A percentile compares a stretch with the other conserved stretches of the same genome.
phyloP scores from a whole-genome alignment of 2,797 vertebrate species.

The Tachyglossus aculeatus region DNA sequence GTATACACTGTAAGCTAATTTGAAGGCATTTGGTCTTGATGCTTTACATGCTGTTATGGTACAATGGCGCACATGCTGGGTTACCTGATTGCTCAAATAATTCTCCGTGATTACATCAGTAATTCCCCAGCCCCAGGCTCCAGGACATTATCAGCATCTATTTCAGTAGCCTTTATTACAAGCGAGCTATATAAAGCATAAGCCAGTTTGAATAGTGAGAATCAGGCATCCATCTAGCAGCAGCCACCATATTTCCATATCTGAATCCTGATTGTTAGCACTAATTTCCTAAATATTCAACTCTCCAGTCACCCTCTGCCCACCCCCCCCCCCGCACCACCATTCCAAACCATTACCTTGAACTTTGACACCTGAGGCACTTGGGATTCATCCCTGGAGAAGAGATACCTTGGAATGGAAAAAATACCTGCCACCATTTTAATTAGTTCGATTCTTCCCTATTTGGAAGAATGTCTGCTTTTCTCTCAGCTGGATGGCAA shows the following conservation, averaged over 20 bases:
- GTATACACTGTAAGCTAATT: not conserved
- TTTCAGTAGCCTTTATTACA: not conserved
- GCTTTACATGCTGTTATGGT: not conserved
- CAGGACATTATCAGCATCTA: not conserved
- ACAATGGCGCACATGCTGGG: not conserved
- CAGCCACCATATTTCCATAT: not conserved
- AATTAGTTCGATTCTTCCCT: too few species aligned
- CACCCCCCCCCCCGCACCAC: too few species aligned
- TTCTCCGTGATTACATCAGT: constrained; percentile 8
- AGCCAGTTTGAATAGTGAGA: not conserved
- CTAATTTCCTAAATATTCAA: too few species aligned
- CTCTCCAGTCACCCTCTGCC: too few species aligned
- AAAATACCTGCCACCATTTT: too few species aligned
- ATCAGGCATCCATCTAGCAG: not conserved
- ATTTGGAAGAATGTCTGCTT: too few species aligned
- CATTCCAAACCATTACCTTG: too few species aligned
- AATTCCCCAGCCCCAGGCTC: not conserved
- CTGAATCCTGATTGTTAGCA: not conserved
- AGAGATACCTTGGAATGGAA: too few species aligned
- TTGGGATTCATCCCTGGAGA: too few species aligned
- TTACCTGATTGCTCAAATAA: constrained; percentile 18
- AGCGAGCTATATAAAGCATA: not conserved
- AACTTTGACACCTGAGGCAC: too few species aligned
- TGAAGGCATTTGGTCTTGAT: constrained; percentile 2
- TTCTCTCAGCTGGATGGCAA: too few species aligned